A percentile compares a stretch with the other conserved stretches of the same genome.
phyloP scores from a whole-genome alignment of 1,140 invertebrate species.

The Panonychus citri region DNA sequence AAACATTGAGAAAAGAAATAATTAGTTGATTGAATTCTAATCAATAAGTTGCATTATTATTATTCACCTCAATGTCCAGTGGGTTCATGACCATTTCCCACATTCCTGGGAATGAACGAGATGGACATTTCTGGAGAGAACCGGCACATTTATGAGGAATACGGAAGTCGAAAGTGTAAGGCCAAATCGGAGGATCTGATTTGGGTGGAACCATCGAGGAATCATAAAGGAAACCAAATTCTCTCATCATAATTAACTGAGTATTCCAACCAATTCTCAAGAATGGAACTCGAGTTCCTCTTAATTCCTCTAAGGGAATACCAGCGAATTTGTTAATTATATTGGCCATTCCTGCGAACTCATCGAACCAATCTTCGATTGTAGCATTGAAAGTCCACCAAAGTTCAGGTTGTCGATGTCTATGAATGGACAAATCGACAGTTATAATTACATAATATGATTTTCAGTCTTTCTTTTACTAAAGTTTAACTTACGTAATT shows the following conservation, averaged over 20 bases:
- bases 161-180: conserved; percentile 78
- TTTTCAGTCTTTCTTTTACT: too few species aligned
- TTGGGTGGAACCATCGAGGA: conserved; percentile 74
- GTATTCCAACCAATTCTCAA: conserved; percentile 74
- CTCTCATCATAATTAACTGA: conserved; percentile 86
- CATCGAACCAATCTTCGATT: conserved; percentile 77
- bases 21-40: not conserved
- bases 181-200: conserved; percentile 67
- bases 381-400: conserved; percentile 48
- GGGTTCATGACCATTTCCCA: conserved; percentile 95
- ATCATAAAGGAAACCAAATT: conserved; percentile 81
- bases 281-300: conserved; percentile 54
- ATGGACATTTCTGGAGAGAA: conserved; percentile 31
- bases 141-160: conserved; percentile 87
- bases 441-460: too few species aligned
- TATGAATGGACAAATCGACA: conserved; percentile 11
- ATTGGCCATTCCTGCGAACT: conserved; percentile 70
- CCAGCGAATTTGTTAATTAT: conserved; percentile 71
- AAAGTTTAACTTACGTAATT: conserved; percentile 42
- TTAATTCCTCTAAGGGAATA: conserved; percentile 40
- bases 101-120: conserved; percentile 53
- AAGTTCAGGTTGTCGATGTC: conserved; percentile 32
- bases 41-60: conserved; percentile 47
- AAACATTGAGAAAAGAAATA: conserved; percentile 19
- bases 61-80: conserved; percentile 58